Evolutionary conservation across 2,113 vertebrate species (phyloP), one percentile per base, ranked within the genome.

Genomic region (Arenaria interpres): DNA sequence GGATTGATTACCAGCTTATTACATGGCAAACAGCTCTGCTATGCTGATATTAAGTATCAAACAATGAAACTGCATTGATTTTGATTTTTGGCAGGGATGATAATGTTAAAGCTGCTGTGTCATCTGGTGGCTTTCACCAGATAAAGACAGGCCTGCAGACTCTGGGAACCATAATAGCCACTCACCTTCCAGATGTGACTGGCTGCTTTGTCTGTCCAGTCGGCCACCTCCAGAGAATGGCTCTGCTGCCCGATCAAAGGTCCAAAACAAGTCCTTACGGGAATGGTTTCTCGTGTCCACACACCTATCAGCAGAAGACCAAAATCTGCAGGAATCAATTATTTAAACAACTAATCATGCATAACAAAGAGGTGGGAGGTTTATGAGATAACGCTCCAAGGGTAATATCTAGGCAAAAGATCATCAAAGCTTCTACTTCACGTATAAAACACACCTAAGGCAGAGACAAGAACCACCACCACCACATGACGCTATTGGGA

Each of bases 101-200:
- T 18, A 28, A 43, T 1, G 5, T 51, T 63, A 32, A 75, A 78
- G 41, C 25, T 85, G 51, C 35, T 57, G 64, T 32, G 17, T 27
- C 23, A 51, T 3, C 6, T 46, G 23, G 37, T 22, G 80, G 32
- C 51, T 82, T 81, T 69, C 77, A 73, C 7, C 67, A 82, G 45
- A 41, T 6, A 21, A 53, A 62, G 76, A 54, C n/a, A 59, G 3
- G 33, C 8, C 62, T 46, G 64, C 69, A 75, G 48, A 33, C 33
- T 45, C 57, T n/a, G 41, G 10, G 72, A 85, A 28, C 43, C 18
- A 0, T 4, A 66, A 41, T n/a, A 48, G 14, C 64, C 72, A 96
- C 98, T 95, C 53, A 99, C 99, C 99, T 99, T 99, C 99, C 99
- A 99, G 91, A 99, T 97, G 76, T 99, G 99, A 96, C 98, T 99